phyloP scores from a whole-genome alignment of 2,888 invertebrate genomes.

The Meteorus colon region DNA sequence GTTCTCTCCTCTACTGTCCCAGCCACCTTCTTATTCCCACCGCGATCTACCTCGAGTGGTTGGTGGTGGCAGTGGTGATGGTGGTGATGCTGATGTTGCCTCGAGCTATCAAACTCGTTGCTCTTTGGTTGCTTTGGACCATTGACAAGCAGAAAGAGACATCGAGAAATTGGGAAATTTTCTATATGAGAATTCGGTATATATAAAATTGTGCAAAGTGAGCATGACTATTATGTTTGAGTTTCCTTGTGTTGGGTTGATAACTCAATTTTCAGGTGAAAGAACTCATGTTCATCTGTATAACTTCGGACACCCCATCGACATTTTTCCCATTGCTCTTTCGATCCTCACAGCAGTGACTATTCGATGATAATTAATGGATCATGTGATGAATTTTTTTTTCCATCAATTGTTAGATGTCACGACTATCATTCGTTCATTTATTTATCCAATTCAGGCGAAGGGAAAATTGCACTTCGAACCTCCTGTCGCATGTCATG shows the following conservation, averaged over 20 bases:
- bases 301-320: neutral
- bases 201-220: constrained; percentile 38
- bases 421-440: neutral
- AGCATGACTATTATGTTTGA: constrained; percentile 41
- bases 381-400: neutral
- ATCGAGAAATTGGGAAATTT: constrained; percentile 29
- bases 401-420: neutral
- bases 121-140: constrained; percentile 7
- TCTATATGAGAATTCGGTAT: constrained; percentile 5
- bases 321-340: constrained; percentile 13
- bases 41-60: constrained; percentile 33
- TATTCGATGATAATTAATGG: neutral
- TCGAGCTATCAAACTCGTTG: constrained; percentile 24
- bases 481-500: no score
- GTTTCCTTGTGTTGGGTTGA: constrained; percentile 24
- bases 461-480: no score
- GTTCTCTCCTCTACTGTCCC: constrained; percentile 39
- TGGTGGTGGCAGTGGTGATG: constrained; percentile 15
- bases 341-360: neutral
- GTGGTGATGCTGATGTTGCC: constrained; percentile 26
- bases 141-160: constrained; percentile 32
- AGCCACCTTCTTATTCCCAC: constrained; percentile 41
- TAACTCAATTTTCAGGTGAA: constrained; percentile 46
- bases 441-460: no score
- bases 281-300: neutral